These are phyloP conservation scores for Sarcophaga subvicina DNA, from an alignment of 2,888 invertebrate genomes.

Conservation along the genomic window DNA sequence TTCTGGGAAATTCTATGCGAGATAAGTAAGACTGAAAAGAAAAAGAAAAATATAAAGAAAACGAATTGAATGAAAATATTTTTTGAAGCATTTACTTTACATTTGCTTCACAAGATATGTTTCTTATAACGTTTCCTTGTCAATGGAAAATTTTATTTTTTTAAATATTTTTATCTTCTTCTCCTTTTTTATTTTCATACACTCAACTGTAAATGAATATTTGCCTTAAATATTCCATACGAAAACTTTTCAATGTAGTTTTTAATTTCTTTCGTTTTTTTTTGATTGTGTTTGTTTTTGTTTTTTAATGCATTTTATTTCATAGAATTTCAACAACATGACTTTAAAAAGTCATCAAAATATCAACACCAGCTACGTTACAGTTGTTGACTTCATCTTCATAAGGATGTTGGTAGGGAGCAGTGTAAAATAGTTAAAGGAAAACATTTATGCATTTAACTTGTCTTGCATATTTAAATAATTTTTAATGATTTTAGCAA, in stretches of 20 bases:
- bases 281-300: not conserved
- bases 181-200: not conserved
- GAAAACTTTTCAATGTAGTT: slow-evolving; percentile 49
- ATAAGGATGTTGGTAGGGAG: not conserved
- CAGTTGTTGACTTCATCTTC: not conserved
- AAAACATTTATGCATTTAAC: slow-evolving; percentile 54
- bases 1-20: not conserved
- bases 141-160: not conserved
- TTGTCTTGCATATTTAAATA: slow-evolving; percentile 71
- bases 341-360: slow-evolving; percentile 45
- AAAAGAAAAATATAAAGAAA: too few relatives aligned
- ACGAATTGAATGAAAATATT: too few relatives aligned
- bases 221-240: slow-evolving; percentile 44
- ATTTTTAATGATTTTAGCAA: slow-evolving; percentile 73
- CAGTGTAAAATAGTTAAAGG: not conserved
- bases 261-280: slow-evolving; percentile 14
- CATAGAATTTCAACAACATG: slow-evolving; percentile 34
- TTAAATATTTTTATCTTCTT: not conserved
- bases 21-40: too few relatives aligned
- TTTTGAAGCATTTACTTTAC: too few relatives aligned
- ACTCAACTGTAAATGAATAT: slow-evolving; percentile 8
- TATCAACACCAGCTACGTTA: slow-evolving; percentile 14
- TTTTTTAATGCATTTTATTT: slow-evolving; percentile 31
- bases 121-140: not conserved
- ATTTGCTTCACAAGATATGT: not conserved